phyloP scores from a whole-genome alignment of 2,113 vertebrate species.

The Bostrychus sinensis region DNA sequence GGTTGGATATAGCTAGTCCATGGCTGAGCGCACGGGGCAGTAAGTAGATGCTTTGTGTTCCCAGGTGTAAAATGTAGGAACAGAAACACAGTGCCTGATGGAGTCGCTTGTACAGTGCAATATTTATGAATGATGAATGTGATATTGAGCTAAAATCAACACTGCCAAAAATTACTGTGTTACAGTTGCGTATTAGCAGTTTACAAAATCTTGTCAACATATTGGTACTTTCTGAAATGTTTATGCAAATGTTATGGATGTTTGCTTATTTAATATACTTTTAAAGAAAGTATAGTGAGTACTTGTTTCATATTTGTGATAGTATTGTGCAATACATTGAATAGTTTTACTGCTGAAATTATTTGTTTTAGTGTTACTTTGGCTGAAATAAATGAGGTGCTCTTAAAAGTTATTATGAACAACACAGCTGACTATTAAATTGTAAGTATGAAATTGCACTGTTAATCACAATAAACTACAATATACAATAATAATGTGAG shows the following conservation, averaged over 20 bases:
- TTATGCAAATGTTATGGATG: too few relatives aligned
- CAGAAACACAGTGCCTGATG: constrained; percentile 32
- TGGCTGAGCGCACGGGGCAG: constrained; percentile 32
- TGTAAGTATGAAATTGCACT: constrained; percentile 18
- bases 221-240: too few relatives aligned
- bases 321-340: constrained; percentile 1
- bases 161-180: too few relatives aligned
- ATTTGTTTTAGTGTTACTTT: constrained; percentile 13
- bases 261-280: neutral
- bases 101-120: constrained; percentile 8
- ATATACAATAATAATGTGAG: neutral
- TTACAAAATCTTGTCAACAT: too few relatives aligned
- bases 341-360: neutral
- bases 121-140: neutral
- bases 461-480: constrained; percentile 38
- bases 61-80: constrained; percentile 47
- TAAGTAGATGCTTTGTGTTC: constrained; percentile 36
- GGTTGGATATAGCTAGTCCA: constrained; percentile 48
- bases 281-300: too few relatives aligned
- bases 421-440: constrained; percentile 12
- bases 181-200: too few relatives aligned
- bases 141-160: too few relatives aligned
- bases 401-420: neutral
- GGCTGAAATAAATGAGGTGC: neutral
- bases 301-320: constrained; percentile 3